These are phyloP conservation scores for Oryzias javanicus DNA, from an alignment of 2,113 vertebrate genomes.

Conservation along the genomic window DNA sequence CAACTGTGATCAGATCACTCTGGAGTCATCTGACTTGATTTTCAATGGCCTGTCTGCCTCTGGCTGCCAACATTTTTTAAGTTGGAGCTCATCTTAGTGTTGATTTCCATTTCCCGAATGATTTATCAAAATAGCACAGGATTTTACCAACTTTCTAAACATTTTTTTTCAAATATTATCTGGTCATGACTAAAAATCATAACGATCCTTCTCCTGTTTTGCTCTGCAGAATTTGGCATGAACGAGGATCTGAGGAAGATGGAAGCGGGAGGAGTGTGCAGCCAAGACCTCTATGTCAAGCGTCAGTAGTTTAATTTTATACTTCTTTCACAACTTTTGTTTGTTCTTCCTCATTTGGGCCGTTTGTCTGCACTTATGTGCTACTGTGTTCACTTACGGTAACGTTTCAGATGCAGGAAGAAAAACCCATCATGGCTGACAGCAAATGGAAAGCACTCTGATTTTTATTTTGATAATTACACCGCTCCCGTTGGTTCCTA, in stretches of 20 bases:
- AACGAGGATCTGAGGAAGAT: constrained; percentile 88
- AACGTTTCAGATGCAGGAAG: background rate
- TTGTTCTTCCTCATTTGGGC: background rate
- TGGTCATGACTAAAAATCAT: too few relatives aligned
- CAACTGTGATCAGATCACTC: too few relatives aligned
- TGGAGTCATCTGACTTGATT: too few relatives aligned
- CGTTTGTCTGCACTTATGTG: background rate
- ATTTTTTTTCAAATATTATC: too few relatives aligned
- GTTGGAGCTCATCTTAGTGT: too few relatives aligned
- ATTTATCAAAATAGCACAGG: too few relatives aligned
- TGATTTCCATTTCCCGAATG: too few relatives aligned
- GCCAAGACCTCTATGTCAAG: constrained; percentile 93
- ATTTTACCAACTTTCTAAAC: too few relatives aligned
- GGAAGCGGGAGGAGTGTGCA: constrained; percentile 88
- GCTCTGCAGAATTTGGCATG: constrained; percentile 89
- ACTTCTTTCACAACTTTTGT: background rate
- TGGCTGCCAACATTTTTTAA: too few relatives aligned
- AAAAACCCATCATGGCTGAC: background rate
- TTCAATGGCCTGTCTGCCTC: too few relatives aligned
- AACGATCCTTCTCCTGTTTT: background rate
- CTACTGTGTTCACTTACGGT: background rate
- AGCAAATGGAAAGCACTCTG: background rate
- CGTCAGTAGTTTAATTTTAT: constrained; percentile 78
- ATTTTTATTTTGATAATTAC: background rate
- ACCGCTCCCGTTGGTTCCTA: too few relatives aligned